Base-by-base conservation (phyloP, 2,113 vertebrate genomes). In the Halcyon malimbica region DNA sequence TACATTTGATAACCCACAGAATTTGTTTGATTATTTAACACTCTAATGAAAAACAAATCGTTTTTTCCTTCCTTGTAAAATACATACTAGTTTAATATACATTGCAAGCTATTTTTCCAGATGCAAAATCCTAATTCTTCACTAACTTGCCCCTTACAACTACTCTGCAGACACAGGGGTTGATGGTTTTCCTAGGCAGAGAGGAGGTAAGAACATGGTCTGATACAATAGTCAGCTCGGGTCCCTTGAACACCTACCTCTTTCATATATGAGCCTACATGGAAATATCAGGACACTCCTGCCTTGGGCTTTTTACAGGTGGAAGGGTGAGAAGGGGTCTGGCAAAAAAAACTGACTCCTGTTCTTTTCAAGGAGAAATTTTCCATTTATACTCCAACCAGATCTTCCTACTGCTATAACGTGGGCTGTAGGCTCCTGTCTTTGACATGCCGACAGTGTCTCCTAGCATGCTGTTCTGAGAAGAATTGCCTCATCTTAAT, bases 401-500 rank as follows among this genome's bases (percentile, higher is more conserved):
- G 19, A 46, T 46, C 75, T 80, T 85, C 59, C 31, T 35, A 35
- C 15, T 13, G 10, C 19, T 69, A 13, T 13, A 60, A 53, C 0
- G 0, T 9, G 15, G 33, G 15, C 51, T 64, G 73, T 35, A 68
- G 51, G 50, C 46, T 77, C 67, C 50, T 73, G 42, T 87, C 31
- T 96, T 96, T 93, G 31, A 33, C 63, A 91, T 73, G 87, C 57
- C 0, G 8, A 80, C 70, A n/a, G 37, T 35, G 26, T 79, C 44
- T 62, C 69, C 69, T 65, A 35, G 35, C 35, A 29, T 20, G 53
- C 62, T 84, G 69, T 93, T 85, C 77, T 59, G 11, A 76, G 50
- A 14, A 79, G 44, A 60, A 78, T 73, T 95, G 80, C 54, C 74
- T 96, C 90, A 96, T 93, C 57, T 44, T 87, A 73, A 79, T 79